Evolutionary conservation across 2,888 invertebrate genomes (phyloP).

Genomic region (Napeogenes inachia): DNA sequence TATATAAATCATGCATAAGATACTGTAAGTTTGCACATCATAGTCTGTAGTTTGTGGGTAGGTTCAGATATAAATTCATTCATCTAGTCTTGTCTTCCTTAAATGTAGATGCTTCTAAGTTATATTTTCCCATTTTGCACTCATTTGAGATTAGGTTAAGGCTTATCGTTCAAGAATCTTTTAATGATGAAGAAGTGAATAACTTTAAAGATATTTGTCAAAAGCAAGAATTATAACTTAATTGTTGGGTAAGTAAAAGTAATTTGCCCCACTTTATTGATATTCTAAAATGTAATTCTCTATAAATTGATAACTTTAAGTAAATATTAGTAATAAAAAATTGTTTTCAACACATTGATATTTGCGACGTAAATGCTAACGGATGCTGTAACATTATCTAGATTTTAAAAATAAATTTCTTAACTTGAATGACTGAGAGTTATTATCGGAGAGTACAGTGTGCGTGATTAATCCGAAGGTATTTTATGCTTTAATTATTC

Average conservation of each 20-base stretch:
- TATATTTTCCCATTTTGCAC: conserved; percentile 7
- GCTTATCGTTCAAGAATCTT: neutral
- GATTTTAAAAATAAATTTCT: conserved; percentile 6
- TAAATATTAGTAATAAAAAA: conserved; percentile 9
- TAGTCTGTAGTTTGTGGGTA: conserved; percentile 6
- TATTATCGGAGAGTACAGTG: conserved; percentile 23
- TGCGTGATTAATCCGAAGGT: conserved; percentile 38
- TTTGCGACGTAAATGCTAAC: conserved; percentile 6
- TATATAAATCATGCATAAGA: no score
- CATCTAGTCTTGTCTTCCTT: conserved; percentile 66
- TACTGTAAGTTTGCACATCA: no score
- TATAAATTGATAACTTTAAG: conserved; percentile 16
- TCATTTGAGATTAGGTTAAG: neutral
- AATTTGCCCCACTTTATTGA: conserved; percentile 21
- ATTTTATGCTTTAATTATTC: conserved; percentile 53
- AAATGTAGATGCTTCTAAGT: conserved; percentile 13
- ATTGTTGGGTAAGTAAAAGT: conserved; percentile 22
- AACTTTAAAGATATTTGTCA: conserved; percentile 18
- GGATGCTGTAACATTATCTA: conserved; percentile 6
- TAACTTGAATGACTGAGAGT: conserved; percentile 18
- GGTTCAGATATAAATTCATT: conserved; percentile 34
- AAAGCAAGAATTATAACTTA: conserved; percentile 25
- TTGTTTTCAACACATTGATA: conserved; percentile 2
- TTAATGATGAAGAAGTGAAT: conserved; percentile 6
- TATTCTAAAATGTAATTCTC: conserved; percentile 18